Conservation (phyloP, 2,797 vertebrate species). For the Falco peregrinus region DNA sequence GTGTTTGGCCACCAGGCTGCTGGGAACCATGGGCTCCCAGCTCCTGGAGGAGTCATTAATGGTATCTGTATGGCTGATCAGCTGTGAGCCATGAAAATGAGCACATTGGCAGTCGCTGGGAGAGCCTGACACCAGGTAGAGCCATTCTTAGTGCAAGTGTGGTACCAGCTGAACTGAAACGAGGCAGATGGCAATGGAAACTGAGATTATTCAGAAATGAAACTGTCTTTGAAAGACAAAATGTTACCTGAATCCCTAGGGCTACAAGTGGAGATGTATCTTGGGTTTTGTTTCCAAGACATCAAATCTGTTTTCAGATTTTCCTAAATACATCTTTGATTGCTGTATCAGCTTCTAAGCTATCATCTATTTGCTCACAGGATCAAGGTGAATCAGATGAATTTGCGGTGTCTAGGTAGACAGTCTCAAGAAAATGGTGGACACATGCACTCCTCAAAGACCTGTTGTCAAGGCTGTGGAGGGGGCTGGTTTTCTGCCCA, state of each 20-base stretch:
- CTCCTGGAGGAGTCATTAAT: not conserved
- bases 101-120: not conserved
- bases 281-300: not conserved
- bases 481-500: not conserved
- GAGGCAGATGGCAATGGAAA: not conserved
- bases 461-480: not conserved
- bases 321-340: not conserved
- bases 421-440: not conserved
- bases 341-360: not conserved
- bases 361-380: not conserved
- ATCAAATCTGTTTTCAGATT: not conserved
- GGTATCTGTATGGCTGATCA: not conserved
- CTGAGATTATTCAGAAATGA: not conserved
- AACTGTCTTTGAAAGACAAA: not conserved
- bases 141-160: not conserved
- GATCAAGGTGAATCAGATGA: not conserved
- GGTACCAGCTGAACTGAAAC: rapidly evolving
- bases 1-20: not conserved
- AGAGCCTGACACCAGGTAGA: not conserved
- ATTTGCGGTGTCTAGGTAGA: not conserved
- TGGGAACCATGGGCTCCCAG: not conserved
- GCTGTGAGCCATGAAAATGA: not conserved
- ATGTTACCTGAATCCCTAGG: not conserved
- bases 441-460: not conserved
- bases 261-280: not conserved